A percentile compares a stretch with the other conserved stretches of the same genome.
Evolutionary conservation across 2,113 vertebrate species (phyloP).

Genomic region (Myiozetetes cayanensis): DNA sequence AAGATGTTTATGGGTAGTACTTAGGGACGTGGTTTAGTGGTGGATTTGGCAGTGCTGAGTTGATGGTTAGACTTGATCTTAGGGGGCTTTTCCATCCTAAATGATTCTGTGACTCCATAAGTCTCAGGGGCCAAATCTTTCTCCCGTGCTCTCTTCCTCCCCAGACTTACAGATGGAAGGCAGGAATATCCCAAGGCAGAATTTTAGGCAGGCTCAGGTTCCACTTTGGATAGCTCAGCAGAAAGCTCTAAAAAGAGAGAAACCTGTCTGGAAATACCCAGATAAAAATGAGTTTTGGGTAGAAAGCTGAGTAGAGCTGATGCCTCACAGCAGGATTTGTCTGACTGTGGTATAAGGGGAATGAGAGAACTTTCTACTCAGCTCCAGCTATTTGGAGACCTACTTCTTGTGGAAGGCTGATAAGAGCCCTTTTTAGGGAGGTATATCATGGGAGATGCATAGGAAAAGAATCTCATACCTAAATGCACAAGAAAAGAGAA

Average conservation of each 20-base stretch:
- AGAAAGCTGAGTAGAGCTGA: neutral
- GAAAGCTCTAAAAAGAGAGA: neutral
- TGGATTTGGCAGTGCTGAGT: neutral
- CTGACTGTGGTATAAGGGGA: neutral
- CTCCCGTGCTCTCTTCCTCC: neutral
- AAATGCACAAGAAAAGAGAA: neutral
- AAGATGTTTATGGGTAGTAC: neutral
- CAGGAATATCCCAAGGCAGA: neutral
- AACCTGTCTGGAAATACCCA: neutral
- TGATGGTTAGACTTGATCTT: neutral
- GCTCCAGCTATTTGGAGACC: neutral
- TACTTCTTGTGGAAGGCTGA: accelerated
- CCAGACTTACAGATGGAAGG: neutral
- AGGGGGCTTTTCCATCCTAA: neutral
- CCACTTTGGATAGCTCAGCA: neutral
- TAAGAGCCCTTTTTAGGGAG: neutral
- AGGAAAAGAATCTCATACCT: neutral
- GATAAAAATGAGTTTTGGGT: neutral
- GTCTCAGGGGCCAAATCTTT: neutral
- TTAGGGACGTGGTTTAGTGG: neutral
- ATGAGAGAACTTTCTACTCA: no score
- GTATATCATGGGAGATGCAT: neutral
- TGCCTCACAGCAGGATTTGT: neutral
- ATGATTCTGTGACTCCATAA: neutral
- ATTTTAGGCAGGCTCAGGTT: neutral